A percentile compares a stretch with the other conserved stretches of the same genome.
phyloP scores from a whole-genome alignment of 2,888 invertebrate genomes.

The Camptogramma bilineatum region DNA sequence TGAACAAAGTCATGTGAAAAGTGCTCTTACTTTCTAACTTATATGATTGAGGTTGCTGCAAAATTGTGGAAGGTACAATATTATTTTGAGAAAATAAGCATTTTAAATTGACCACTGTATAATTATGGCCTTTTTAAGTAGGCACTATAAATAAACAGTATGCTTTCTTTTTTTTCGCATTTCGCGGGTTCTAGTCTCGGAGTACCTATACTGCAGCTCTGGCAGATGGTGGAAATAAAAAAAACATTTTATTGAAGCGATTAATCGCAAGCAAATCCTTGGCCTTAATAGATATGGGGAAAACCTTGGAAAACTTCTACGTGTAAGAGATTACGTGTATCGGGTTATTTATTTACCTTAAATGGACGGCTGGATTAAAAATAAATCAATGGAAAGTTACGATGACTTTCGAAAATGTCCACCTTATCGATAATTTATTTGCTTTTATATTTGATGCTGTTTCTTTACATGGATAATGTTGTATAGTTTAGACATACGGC shows the following conservation, averaged over 20 bases:
- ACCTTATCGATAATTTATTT: slow-evolving; percentile 32
- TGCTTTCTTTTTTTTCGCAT: no score
- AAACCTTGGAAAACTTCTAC: slow-evolving; percentile 31
- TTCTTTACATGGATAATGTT: slow-evolving; percentile 38
- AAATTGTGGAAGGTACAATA: neutral
- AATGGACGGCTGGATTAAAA: neutral
- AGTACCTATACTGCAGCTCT: no score
- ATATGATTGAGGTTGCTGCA: neutral
- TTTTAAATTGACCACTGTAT: no score
- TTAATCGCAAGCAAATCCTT: slow-evolving; percentile 30
- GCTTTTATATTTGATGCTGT: slow-evolving; percentile 32
- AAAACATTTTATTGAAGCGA: slow-evolving; percentile 4
- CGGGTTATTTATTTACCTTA: slow-evolving; percentile 15
- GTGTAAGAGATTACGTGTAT: slow-evolving; percentile 13
- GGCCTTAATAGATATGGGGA: slow-evolving; percentile 42
- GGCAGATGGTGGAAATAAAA: neutral
- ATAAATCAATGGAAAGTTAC: slow-evolving; percentile 39
- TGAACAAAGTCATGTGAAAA: neutral
- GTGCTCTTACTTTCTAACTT: neutral
- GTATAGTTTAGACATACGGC: slow-evolving; percentile 39
- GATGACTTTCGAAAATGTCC: slow-evolving; percentile 36
- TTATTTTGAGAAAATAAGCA: neutral
- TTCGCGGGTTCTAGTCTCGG: no score
- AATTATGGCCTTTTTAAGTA: no score
- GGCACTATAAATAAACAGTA: no score